Conservation (phyloP, 1,140 invertebrate genomes). For the Tetraneura akinire region DNA sequence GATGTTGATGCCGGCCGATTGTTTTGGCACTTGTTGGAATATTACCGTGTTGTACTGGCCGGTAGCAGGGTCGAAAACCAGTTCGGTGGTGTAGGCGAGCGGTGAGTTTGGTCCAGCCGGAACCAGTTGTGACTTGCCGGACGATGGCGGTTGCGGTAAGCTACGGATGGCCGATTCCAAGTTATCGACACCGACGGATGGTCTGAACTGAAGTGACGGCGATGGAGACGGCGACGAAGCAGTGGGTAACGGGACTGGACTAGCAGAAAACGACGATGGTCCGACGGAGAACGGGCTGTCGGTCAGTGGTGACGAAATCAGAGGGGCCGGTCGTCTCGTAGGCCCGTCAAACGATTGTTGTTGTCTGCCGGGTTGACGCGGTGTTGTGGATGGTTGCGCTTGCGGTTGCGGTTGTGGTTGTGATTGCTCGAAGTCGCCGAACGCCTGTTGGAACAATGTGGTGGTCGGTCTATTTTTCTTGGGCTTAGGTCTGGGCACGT, state of each 20-base stretch:
- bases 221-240: conserved; percentile 59
- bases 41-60: conserved; percentile 79
- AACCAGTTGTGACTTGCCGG: conserved; percentile 57
- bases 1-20: conserved; percentile 58
- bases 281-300: conserved; percentile 59
- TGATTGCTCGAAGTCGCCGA: conserved; percentile 53
- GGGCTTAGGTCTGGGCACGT: conserved; percentile 52
- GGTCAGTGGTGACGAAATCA: conserved; percentile 58
- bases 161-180: conserved; percentile 58
- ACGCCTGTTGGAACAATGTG: conserved; percentile 58
- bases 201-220: conserved; percentile 56
- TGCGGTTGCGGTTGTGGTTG: conserved; percentile 60
- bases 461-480: conserved; percentile 59
- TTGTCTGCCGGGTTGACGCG: conserved; percentile 66
- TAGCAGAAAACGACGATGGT: no score
- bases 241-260: no score
- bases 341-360: conserved; percentile 56
- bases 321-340: conserved; percentile 45
- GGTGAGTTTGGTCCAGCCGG: conserved; percentile 57
- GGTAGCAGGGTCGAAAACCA: conserved; percentile 75
- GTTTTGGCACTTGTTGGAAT: conserved; percentile 73
- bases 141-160: conserved; percentile 61
- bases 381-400: conserved; percentile 66
- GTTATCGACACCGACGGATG: conserved; percentile 56
- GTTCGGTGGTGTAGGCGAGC: conserved; percentile 71